Evolutionary conservation across 2,888 invertebrate species (phyloP), one percentile per base, ranked within the genome.

Genomic region (Euphydryas editha): DNA sequence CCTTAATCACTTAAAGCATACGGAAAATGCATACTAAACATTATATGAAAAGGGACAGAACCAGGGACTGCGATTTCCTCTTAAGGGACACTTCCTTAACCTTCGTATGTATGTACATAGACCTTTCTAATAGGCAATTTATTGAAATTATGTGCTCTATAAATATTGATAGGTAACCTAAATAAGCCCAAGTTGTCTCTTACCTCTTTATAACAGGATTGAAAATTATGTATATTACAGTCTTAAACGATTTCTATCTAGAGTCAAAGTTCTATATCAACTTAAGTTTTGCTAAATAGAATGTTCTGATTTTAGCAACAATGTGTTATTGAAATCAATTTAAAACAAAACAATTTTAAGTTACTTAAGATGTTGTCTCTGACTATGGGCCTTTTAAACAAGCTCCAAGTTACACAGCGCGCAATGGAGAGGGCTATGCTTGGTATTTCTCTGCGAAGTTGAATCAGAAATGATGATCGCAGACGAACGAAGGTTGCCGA

Each of bases 61-160:
- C 47, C 56, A 37, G 42, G 49, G 58, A 63, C 47, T 49, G 49
- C 39, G 39, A 58, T 63, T 63, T 63, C 49, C 57, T 30, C 36
- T 51, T 63, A 36, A 49, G 49, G 39, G 58, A 49, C 20, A 57
- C 30, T 63, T 42, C 49, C 58, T 42, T 49, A 51, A 63, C 58
- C 58, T 63, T 51, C 30, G 36, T 30, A 4, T n/a, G 42, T 30
- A 18, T 62, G 39, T 39, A 24, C 42, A 58, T 51, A 51, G 58
- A 58, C 58, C 63, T 63, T 51, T 59, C 51, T 58, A 47, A 63
- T 59, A 36, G 30, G 20, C 42, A 51, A 58, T 63, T 59, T 59
- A 63, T 63, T 59, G 30, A 51, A 59, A 58, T 58, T 63, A 63
- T 44, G 58, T 58, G 42, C 24, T 63, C 57, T 39, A 51, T 51